phyloP scores from a whole-genome alignment of 2,888 invertebrate genomes.

The Hyppa rectilinea region DNA sequence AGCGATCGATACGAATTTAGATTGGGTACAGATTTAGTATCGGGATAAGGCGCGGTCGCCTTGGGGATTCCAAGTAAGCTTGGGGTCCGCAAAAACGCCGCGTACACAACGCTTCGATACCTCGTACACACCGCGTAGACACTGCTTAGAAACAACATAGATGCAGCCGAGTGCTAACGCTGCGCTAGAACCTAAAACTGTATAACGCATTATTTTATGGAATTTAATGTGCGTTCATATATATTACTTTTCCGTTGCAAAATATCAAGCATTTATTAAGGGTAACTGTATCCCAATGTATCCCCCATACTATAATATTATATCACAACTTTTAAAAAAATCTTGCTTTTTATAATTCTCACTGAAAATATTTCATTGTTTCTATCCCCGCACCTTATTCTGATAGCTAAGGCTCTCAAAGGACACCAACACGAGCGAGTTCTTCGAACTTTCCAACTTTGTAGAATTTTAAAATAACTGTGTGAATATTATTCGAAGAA shows the following conservation, averaged over 20 bases:
- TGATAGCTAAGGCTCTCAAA: constrained; percentile 18
- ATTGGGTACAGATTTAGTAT: constrained; percentile 41
- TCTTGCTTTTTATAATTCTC: too few relatives aligned
- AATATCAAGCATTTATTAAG: too few relatives aligned
- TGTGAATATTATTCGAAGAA: constrained; percentile 3
- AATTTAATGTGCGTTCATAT: not conserved
- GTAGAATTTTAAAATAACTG: constrained; percentile 38
- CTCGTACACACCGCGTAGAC: not conserved
- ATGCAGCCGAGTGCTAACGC: not conserved
- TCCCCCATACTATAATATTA: too few relatives aligned
- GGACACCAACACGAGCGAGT: constrained; percentile 19
- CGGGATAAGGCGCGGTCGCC: constrained; percentile 3
- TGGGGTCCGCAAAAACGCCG: not conserved
- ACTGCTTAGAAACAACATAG: not conserved
- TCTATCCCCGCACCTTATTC: not conserved
- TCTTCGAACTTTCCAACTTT: constrained; percentile 30
- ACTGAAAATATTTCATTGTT: not conserved
- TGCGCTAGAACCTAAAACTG: too few relatives aligned
- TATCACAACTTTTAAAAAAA: too few relatives aligned
- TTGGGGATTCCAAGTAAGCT: not conserved
- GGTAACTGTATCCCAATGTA: not conserved
- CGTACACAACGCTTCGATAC: not conserved
- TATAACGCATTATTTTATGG: not conserved
- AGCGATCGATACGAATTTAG: constrained; percentile 45
- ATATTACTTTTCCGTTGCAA: not conserved